A percentile compares a stretch with the other conserved stretches of the same genome.
Evolutionary conservation across 2,888 invertebrate genomes (phyloP).

Genomic region (Eristalis tenax): DNA sequence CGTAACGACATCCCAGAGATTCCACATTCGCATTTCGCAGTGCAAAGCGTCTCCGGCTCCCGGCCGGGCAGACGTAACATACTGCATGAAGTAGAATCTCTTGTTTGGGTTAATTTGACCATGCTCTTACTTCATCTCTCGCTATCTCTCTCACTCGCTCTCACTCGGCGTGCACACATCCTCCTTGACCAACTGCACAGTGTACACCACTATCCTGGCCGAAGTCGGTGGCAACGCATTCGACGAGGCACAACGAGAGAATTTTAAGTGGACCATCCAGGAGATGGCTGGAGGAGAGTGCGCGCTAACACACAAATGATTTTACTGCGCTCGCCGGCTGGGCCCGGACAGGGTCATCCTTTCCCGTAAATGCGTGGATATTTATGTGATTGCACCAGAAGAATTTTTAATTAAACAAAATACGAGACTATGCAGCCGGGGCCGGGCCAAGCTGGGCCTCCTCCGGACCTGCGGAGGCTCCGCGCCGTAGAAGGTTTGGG

Average conservation of each 20-base stretch:
- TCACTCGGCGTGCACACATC: background rate
- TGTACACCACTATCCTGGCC: too few relatives aligned
- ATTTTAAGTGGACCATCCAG: slow-evolving; percentile 59
- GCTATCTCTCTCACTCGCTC: background rate
- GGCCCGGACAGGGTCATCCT: slow-evolving; percentile 42
- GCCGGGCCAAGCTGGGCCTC: background rate
- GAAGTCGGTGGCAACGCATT: slow-evolving; percentile 46
- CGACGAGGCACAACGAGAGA: slow-evolving; percentile 56
- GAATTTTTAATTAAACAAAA: slow-evolving; percentile 70
- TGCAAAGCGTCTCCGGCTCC: background rate
- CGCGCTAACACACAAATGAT: slow-evolving; percentile 51
- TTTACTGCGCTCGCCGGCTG: slow-evolving; percentile 42
- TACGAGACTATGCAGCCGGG: slow-evolving; percentile 11
- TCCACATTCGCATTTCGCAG: slow-evolving; percentile 56
- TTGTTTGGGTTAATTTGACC: slow-evolving; percentile 63
- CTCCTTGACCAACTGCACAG: slow-evolving; percentile 1
- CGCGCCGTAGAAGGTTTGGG: slow-evolving; percentile 22
- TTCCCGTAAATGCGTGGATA: slow-evolving; percentile 57
- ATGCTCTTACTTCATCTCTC: background rate
- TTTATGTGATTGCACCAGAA: slow-evolving; percentile 59
- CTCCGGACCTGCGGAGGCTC: slow-evolving; percentile 11
- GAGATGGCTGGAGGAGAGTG: slow-evolving; percentile 17
- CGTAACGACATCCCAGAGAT: slow-evolving; percentile 70
- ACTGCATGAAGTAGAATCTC: slow-evolving; percentile 66
- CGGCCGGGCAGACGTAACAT: slow-evolving; percentile 47